phyloP scores from a whole-genome alignment of 2,797 vertebrate genomes.

The Chrysocyon brachyurus region DNA sequence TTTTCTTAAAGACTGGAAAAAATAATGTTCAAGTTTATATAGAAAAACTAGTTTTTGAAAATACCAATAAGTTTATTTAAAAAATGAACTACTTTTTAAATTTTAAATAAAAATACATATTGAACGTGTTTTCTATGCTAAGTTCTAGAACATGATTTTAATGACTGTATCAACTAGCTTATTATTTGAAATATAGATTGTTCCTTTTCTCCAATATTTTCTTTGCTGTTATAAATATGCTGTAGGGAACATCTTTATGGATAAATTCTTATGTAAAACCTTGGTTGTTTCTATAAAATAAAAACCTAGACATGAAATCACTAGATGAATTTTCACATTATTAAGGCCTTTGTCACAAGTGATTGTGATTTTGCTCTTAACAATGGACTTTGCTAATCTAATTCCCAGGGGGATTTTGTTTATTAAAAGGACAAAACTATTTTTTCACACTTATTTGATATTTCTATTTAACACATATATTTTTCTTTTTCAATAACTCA shows the following conservation, averaged over 20 bases:
- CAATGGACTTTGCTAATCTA: conserved; percentile 12
- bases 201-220: neutral
- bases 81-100: neutral
- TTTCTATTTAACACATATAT: neutral
- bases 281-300: conserved; percentile 3
- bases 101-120: neutral
- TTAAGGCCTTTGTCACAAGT: neutral
- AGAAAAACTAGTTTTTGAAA: conserved; percentile 22
- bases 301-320: neutral
- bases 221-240: neutral
- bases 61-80: neutral
- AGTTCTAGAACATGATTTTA: conserved; percentile 1
- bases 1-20: conserved; percentile 7
- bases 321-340: conserved; percentile 11
- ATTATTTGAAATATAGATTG: neutral
- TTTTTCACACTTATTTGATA: neutral
- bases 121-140: neutral
- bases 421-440: neutral
- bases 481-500: neutral
- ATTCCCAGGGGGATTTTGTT: conserved; percentile 15
- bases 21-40: neutral
- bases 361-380: neutral
- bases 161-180: neutral
- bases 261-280: neutral
- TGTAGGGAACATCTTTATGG: neutral